A percentile compares a stretch with the other conserved stretches of the same genome.
Evolutionary conservation across 64 coral and sea anemone species (phyloP).

Genomic region (Montipora foliosa): DNA sequence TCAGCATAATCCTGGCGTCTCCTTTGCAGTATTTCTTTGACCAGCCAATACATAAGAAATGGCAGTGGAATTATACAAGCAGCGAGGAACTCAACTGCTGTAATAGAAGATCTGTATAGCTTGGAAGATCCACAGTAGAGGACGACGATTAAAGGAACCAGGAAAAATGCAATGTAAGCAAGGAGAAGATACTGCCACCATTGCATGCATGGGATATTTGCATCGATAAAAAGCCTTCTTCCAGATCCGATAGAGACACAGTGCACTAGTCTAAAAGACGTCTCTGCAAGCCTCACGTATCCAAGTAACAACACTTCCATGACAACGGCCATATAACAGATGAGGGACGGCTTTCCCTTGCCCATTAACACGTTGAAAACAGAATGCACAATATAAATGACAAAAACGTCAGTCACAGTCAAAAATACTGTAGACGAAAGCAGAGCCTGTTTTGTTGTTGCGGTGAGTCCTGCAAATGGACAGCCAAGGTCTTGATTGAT

Average conservation of each 20-base stretch:
- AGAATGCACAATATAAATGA: conserved; percentile 16
- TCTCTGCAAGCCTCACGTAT: neutral
- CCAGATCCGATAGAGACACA: no score
- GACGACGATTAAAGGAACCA: no score
- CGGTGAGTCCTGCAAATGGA: conserved; percentile 53
- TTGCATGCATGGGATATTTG: no score
- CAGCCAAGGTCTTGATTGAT: conserved; percentile 23
- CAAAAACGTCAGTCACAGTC: conserved; percentile 19
- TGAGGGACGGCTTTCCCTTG: conserved; percentile 25
- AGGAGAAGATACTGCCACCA: no score
- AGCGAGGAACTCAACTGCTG: neutral
- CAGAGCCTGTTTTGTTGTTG: conserved; percentile 44
- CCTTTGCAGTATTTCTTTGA: neutral
- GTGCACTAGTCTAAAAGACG: no score
- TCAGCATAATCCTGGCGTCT: neutral
- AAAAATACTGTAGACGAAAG: conserved; percentile 52
- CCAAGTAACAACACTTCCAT: conserved; percentile 61
- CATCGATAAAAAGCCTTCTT: no score
- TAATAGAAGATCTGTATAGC: conserved; percentile 9
- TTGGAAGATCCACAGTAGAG: conserved; percentile 16
- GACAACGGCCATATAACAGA: conserved; percentile 55
- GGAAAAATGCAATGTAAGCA: no score
- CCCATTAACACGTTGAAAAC: neutral
- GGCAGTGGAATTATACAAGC: conserved; percentile 60
- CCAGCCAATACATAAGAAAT: conserved; percentile 23